These are phyloP conservation scores for Timandra comae DNA, from an alignment of 2,888 invertebrate species.

Conservation along the genomic window DNA sequence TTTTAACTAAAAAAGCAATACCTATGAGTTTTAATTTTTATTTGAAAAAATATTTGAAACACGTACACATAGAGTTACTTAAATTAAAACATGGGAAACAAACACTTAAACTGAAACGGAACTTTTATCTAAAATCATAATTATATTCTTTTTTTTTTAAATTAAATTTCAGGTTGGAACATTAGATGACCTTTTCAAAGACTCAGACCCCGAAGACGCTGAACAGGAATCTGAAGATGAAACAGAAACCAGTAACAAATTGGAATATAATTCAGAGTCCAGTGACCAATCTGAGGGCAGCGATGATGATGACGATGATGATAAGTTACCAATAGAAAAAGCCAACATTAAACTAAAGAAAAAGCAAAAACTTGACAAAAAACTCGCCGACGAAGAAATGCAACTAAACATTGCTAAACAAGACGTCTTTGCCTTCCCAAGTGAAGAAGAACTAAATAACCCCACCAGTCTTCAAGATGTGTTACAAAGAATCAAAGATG, in stretches of 20 bases:
- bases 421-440: conserved; percentile 87
- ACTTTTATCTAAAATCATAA: too few species aligned
- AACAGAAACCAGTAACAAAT: conserved; percentile 35
- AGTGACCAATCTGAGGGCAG: conserved; percentile 47
- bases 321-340: conserved; percentile 91
- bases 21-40: too few species aligned
- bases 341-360: conserved; percentile 86
- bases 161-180: conserved; percentile 60
- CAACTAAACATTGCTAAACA: conserved; percentile 86
- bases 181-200: conserved; percentile 72
- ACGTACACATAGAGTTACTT: too few species aligned
- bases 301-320: conserved; percentile 74
- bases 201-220: conserved; percentile 54
- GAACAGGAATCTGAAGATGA: conserved; percentile 51
- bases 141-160: too few species aligned
- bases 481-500: conserved; percentile 92
- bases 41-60: too few species aligned
- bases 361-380: conserved; percentile 81
- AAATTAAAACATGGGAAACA: too few species aligned
- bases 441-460: conserved; percentile 83
- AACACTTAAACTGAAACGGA: too few species aligned
- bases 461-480: conserved; percentile 87
- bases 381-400: conserved; percentile 88
- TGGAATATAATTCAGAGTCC: conserved; percentile 54
- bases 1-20: too few species aligned